Evolutionary conservation across 2,113 vertebrate species (phyloP).

Genomic region (Sinocyclocheilus anshuiensis): DNA sequence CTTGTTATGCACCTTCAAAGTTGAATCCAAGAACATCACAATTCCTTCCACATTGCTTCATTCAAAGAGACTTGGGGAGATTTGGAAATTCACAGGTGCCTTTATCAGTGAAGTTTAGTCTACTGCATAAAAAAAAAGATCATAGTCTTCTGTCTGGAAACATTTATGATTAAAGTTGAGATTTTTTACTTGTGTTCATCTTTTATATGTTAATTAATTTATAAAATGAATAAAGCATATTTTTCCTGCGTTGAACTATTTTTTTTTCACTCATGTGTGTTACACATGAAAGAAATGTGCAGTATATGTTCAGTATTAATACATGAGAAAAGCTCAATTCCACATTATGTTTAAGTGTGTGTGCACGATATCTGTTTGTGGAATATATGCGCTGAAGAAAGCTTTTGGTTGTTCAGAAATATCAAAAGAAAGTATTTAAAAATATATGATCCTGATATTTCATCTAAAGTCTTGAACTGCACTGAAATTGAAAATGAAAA

Average conservation of each 20-base stretch:
- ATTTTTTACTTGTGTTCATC: too few relatives aligned
- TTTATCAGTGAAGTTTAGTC: neutral
- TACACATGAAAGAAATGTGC: neutral
- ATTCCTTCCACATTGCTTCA: neutral
- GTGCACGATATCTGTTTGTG: neutral
- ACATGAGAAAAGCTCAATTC: neutral
- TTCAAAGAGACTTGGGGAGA: neutral
- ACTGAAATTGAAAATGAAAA: neutral
- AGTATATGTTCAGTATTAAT: neutral
- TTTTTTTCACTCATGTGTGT: neutral
- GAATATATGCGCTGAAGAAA: neutral
- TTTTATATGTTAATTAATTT: neutral
- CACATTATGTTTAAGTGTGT: neutral
- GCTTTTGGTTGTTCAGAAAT: neutral
- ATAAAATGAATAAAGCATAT: neutral
- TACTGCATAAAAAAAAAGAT: neutral
- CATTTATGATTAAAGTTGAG: neutral
- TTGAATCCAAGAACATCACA: slow-evolving; percentile 84
- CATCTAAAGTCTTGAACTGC: neutral
- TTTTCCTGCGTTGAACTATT: too few relatives aligned
- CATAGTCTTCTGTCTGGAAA: neutral
- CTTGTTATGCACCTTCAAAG: slow-evolving; percentile 81
- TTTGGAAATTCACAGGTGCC: neutral
- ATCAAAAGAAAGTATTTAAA: neutral
- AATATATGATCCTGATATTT: neutral